A percentile compares a stretch with the other conserved stretches of the same genome.
phyloP scores from a whole-genome alignment of 2,797 vertebrate species.

The Centropyge bicolor region DNA sequence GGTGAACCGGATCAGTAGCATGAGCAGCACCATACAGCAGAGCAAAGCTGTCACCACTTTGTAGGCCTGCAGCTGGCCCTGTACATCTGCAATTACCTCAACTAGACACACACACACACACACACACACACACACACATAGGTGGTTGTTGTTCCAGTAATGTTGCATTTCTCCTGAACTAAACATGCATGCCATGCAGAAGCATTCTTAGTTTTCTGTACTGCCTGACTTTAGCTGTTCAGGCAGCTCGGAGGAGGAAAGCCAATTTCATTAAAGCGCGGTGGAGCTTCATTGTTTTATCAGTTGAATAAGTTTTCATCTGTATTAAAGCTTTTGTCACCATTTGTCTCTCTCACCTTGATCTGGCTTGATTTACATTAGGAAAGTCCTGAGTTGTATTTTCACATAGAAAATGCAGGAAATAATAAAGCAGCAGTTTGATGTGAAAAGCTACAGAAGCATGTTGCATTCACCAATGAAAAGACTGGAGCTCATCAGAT shows the following conservation, averaged over 20 bases:
- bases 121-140: slow-evolving; percentile 7
- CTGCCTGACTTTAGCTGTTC: background rate
- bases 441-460: too few relatives aligned
- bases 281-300: background rate
- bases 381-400: too few relatives aligned
- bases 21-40: slow-evolving; percentile 64
- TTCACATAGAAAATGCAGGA: too few relatives aligned
- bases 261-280: background rate
- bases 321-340: too few relatives aligned
- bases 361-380: too few relatives aligned
- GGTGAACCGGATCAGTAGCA: slow-evolving; percentile 73
- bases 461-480: too few relatives aligned
- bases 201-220: background rate
- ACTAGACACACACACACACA: slow-evolving; percentile 23
- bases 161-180: background rate
- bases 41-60: slow-evolving; percentile 76
- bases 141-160: background rate
- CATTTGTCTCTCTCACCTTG: too few relatives aligned
- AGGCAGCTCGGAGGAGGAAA: background rate
- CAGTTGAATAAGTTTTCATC: too few relatives aligned
- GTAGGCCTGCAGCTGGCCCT: slow-evolving; percentile 62
- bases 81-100: background rate
- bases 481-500: too few relatives aligned
- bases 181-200: background rate
- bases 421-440: too few relatives aligned